phyloP scores from a whole-genome alignment of 2,888 invertebrate species.

The Euspilapteryx auroguttella region DNA sequence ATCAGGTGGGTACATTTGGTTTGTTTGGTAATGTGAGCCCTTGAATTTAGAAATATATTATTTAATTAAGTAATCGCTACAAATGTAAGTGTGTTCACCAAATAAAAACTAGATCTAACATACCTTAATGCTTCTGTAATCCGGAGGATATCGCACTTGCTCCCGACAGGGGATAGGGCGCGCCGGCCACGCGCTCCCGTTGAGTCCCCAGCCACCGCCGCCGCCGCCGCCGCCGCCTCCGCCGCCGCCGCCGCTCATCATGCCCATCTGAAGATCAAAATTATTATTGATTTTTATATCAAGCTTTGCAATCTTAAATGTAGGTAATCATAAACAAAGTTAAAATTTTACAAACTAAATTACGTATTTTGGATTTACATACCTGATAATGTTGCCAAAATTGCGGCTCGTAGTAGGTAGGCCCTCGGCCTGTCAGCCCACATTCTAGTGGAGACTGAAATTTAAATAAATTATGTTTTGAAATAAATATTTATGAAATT shows the following conservation, averaged over 20 bases:
- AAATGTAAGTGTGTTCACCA: background rate
- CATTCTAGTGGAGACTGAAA: constrained; percentile 51
- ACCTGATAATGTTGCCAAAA: constrained; percentile 56
- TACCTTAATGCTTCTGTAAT: constrained; percentile 43
- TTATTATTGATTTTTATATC: background rate
- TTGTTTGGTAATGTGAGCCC: constrained; percentile 23
- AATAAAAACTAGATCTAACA: background rate
- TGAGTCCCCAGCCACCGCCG: constrained; percentile 28
- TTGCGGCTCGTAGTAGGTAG: constrained; percentile 40
- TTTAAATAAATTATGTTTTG: too few relatives aligned
- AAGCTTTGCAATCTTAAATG: background rate
- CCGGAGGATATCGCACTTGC: constrained; percentile 33
- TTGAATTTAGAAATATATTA: constrained; percentile 16
- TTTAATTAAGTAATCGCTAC: background rate
- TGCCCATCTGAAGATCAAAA: constrained; percentile 26
- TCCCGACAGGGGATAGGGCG: constrained; percentile 14
- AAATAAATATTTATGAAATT: too few relatives aligned
- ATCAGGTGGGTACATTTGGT: constrained; percentile 30
- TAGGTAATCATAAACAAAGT: too few relatives aligned
- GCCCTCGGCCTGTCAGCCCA: constrained; percentile 33
- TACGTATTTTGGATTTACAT: too few relatives aligned
- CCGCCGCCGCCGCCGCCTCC: constrained; percentile 20
- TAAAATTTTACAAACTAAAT: too few relatives aligned
- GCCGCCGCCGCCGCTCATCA: constrained; percentile 29
- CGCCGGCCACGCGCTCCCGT: constrained; percentile 22